Evolutionary conservation across 2,888 invertebrate genomes (phyloP).

Genomic region (Diloba caeruleocephala): DNA sequence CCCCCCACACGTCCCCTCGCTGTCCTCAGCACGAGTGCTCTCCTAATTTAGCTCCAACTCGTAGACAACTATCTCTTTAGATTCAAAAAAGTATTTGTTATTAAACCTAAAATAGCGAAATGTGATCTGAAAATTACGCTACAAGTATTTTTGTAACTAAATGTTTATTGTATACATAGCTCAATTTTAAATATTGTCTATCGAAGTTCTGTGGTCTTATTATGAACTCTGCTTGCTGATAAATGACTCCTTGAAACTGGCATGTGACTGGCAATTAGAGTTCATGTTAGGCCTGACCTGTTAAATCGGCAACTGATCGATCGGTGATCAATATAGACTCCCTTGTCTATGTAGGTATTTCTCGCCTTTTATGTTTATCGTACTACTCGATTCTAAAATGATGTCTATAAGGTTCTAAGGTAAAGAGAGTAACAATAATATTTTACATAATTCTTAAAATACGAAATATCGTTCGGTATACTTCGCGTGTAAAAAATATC

Average conservation of each 20-base stretch:
- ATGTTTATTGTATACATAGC: constrained; percentile 81
- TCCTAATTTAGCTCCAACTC: constrained; percentile 50
- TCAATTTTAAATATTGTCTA: constrained; percentile 82
- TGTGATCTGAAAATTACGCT: constrained; percentile 87
- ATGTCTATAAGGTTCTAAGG: constrained; percentile 47
- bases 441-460: constrained; percentile 64
- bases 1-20: constrained; percentile 16
- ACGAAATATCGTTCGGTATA: constrained; percentile 67
- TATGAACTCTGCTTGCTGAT: no score
- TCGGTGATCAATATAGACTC: constrained; percentile 44
- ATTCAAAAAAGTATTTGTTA: constrained; percentile 61
- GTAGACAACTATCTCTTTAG: constrained; percentile 47
- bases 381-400: constrained; percentile 44
- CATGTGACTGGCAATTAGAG: no score
- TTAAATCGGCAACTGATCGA: constrained; percentile 39
- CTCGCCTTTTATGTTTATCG: constrained; percentile 42
- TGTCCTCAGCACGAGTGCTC: constrained; percentile 40
- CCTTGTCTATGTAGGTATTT: constrained; percentile 41
- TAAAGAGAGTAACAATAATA: constrained; percentile 57
- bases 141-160: constrained; percentile 87
- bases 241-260: no score
- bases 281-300: no score
- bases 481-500: constrained; percentile 79
- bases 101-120: constrained; percentile 70
- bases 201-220: constrained; percentile 48